Base-by-base conservation (phyloP, 2,888 invertebrate species). In the Catocala sponsa region DNA sequence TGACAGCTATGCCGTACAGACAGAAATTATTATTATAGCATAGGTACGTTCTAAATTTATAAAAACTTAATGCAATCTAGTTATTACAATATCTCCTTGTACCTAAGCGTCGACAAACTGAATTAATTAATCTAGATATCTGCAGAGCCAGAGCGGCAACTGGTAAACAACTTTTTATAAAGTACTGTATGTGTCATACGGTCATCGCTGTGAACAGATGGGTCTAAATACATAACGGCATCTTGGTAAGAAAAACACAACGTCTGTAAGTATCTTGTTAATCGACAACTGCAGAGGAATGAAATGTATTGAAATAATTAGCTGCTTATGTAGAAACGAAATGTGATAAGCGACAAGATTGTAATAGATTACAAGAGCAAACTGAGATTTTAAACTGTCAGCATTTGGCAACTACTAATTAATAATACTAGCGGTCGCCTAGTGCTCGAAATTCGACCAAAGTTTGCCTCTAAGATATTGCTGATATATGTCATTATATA, bases 1-100 rank as follows among this genome's bases (percentile, higher is more conserved):
- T 86, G 88, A 90, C 90, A 88, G 81, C 78, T 70, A 81, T 83
- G 76, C 80, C 80, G 86, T 77, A 74, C 78, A 77, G 73, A 74
- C 72, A 59, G 67, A 79, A 74, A 76, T 62, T 57, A 51, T 66
- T 74, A 60, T 35, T 51, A 59, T 12, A 46, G 5, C 11, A 9
- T 11, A 6, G 7, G 9, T 38, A 38, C 35, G 32, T 41, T 51
- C 33, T 52, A 25, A 25, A 25, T 42, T 44, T 25, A 33, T 6
- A 49, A 56, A 55, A 35, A 42, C 41, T 13, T 43, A 56, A 42
- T 55, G 25, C 13, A 43, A 11, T 33, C 12, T 42, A 38, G 35
- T 38, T 41, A 53, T 53, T n/a, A 25, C 38, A 44, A 10, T 51
- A 4, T 38, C 43, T n/a, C 44, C 12, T 44, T 12, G 6, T 33